phyloP scores from a whole-genome alignment of 2,113 vertebrate species.

The Eulemur macaco region DNA sequence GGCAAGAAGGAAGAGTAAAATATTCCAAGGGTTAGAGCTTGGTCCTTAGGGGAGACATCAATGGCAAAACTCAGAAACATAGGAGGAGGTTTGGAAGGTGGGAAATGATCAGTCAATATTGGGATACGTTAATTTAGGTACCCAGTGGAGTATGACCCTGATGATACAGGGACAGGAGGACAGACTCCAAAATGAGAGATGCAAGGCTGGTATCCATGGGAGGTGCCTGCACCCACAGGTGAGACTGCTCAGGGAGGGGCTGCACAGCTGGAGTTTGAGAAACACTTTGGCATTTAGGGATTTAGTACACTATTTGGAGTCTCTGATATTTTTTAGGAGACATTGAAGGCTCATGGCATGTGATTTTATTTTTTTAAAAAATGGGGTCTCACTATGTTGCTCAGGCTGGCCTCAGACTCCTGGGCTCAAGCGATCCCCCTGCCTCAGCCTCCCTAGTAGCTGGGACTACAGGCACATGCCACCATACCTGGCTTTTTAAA shows the following conservation, averaged over 20 bases:
- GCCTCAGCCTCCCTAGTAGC: too few relatives aligned
- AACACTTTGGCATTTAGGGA: fast-evolving
- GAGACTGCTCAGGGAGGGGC: not conserved
- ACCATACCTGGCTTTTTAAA: too few relatives aligned
- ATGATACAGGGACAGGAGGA: not conserved
- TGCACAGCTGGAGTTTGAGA: too few relatives aligned
- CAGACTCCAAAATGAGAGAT: not conserved
- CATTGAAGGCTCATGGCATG: not conserved
- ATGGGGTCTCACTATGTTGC: too few relatives aligned
- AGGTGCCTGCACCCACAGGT: fast-evolving
- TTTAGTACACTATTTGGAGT: not conserved
- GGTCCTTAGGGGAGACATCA: fast-evolving
- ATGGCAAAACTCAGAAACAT: not conserved
- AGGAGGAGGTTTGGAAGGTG: not conserved
- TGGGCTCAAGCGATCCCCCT: too few relatives aligned
- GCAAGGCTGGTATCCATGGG: not conserved
- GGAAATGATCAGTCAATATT: fast-evolving
- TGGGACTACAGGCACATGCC: too few relatives aligned
- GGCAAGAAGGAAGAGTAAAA: fast-evolving
- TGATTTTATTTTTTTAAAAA: too few relatives aligned
- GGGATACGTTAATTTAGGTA: not conserved
- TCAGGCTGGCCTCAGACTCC: too few relatives aligned
- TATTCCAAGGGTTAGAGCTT: fast-evolving
- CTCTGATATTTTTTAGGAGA: not conserved
- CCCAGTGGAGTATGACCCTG: not conserved